Evolutionary conservation across 2,888 invertebrate species (phyloP), one percentile per base, ranked within the genome.

Genomic region (Drosophila nigricruria): DNA sequence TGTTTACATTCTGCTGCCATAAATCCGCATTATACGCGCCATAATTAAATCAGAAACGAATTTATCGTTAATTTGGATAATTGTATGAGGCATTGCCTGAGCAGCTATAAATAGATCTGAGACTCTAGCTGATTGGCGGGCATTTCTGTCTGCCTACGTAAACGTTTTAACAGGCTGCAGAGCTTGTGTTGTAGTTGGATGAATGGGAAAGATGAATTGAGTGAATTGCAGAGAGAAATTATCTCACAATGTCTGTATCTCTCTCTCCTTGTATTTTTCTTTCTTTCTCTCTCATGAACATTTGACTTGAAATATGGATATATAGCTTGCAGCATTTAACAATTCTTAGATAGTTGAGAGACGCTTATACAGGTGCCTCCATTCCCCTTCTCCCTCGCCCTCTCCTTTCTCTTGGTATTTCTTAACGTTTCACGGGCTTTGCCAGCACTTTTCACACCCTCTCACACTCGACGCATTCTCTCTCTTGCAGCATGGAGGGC

Each of bases 401-500:
- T 25, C 16, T 45, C 25, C 16, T 1, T 16, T 20, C 3, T 6
- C 0, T 12, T 12, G 2, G 3, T 9, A 3, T 23, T 23, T 23
- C 3, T 43, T 23, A 43, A 43, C 23, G 43, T 43, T 43, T 23
- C 8, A 16, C 23, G 5, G 20, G 6, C 42, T 42, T 14, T 9
- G 25, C 9, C 14, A 16, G 14, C 43, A 8, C 23, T n/a, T 27
- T 1, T 0, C 16, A 8, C 25, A n/a, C 27, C 5, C 4, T n/a
- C 10, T 10, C 27, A n/a, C 10, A 47, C 27, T 5, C 27, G 1
- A 12, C 23, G 2, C 23, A 14, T 20, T 20, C 20, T 42, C 14
- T 8, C 30, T 20, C 5, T 40, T 6, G 5, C 42, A 96, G 96
- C 90, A 99, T 99, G 99, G 98, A 97, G 92, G 99, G 99, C 5